Conservation (phyloP, 2,113 vertebrate genomes). For the Entelurus aequoreus region DNA sequence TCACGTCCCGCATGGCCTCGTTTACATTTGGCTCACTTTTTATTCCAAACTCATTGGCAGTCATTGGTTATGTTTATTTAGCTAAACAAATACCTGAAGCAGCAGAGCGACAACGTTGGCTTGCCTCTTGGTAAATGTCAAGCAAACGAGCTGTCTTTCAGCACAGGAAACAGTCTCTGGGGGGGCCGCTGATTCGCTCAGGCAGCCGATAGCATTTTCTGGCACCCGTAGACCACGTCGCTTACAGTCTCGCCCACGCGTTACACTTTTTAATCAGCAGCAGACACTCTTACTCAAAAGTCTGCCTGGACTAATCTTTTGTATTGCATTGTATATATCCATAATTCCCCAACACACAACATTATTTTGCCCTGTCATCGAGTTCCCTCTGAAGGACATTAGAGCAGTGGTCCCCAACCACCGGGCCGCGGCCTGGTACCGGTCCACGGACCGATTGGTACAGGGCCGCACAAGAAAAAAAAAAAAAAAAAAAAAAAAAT, state of each 20-base stretch:
- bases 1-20: slow-evolving; percentile 3
- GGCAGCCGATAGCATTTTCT: slow-evolving; percentile 26
- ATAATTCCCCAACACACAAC: slow-evolving; percentile 19
- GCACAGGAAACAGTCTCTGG: slow-evolving; percentile 18
- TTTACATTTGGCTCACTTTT: slow-evolving; percentile 11
- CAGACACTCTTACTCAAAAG: slow-evolving; percentile 8
- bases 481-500: too few relatives aligned
- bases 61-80: background rate
- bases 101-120: background rate
- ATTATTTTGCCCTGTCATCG: background rate
- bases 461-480: too few relatives aligned
- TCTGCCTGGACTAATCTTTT: slow-evolving; percentile 15
- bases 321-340: background rate
- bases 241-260: background rate
- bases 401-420: background rate
- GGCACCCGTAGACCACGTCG: too few relatives aligned
- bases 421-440: too few relatives aligned
- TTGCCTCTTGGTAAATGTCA: slow-evolving; percentile 10
- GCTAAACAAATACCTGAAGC: background rate
- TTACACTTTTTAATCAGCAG: slow-evolving; percentile 9
- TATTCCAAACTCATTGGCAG: slow-evolving; percentile 4
- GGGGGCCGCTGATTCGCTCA: slow-evolving; percentile 11
- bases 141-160: slow-evolving; percentile 10
- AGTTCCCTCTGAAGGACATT: slow-evolving; percentile 6
- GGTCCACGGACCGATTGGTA: too few relatives aligned